A percentile compares a stretch with the other conserved stretches of the same genome.
Conservation (phyloP, 35 echinoderm and acorn worm species). For the Heliocidaris erythrogramma region DNA sequence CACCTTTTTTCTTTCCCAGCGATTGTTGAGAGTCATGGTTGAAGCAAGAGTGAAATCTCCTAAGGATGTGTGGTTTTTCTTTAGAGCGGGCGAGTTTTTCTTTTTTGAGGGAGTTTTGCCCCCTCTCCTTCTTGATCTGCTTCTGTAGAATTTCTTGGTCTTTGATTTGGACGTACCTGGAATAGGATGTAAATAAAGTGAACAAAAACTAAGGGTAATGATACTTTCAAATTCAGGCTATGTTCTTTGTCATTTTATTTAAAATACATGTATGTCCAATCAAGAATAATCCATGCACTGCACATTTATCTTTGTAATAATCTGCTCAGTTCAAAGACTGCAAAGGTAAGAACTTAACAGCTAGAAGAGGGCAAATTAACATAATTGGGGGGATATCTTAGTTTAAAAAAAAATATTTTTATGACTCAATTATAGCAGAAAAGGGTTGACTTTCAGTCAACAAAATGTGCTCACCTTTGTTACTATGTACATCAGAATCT, state of each 20-base stretch:
- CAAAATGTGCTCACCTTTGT: not conserved
- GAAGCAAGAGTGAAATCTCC: conserved; percentile 28
- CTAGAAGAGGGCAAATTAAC: too few species aligned
- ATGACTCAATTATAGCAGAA: too few species aligned
- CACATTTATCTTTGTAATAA: too few species aligned
- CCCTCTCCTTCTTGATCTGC: conserved; percentile 33
- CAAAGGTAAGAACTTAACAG: too few species aligned
- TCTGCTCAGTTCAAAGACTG: too few species aligned
- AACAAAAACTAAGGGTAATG: not conserved
- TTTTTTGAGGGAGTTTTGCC: conserved; percentile 15
- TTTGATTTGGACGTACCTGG: not conserved
- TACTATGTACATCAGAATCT: not conserved
- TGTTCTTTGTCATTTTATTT: too few species aligned
- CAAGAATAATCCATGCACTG: too few species aligned
- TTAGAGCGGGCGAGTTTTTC: conserved; percentile 15
- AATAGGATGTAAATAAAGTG: not conserved
- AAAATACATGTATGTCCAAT: too few species aligned
- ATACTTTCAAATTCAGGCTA: too few species aligned
- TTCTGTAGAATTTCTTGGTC: not conserved
- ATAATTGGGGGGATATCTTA: too few species aligned
- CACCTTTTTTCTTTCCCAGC: conserved; percentile 39
- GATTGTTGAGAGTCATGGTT: conserved; percentile 42
- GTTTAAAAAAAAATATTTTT: too few species aligned
- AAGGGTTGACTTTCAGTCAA: too few species aligned
- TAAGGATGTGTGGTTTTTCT: not conserved